Evolutionary conservation across 2,797 vertebrate genomes (phyloP).

Genomic region (Halcyon smyrnensis): DNA sequence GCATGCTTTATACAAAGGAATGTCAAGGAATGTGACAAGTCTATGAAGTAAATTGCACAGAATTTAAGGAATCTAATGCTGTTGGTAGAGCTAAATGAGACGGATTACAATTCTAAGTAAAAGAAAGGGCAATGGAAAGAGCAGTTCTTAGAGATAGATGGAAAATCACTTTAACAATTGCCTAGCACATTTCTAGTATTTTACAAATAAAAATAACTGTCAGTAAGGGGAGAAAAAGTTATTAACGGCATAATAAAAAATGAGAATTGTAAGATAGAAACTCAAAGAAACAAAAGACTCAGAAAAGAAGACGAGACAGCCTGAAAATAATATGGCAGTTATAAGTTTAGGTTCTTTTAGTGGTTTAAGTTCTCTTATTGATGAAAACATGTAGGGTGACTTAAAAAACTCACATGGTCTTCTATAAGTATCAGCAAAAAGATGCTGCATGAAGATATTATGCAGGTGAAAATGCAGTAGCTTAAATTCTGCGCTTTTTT

Average conservation of each 20-base stretch:
- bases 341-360: not conserved
- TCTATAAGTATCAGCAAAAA: not conserved
- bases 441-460: not conserved
- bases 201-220: not conserved
- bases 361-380: not conserved
- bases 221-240: not conserved
- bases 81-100: not conserved
- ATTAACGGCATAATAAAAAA: not conserved
- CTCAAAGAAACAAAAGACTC: not conserved
- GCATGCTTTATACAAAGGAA: conserved; percentile 43
- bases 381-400: not conserved
- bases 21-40: conserved; percentile 38
- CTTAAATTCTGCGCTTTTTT: not conserved
- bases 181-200: not conserved
- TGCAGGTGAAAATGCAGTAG: not conserved
- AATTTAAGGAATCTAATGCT: conserved; percentile 6
- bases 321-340: not conserved
- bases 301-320: not conserved
- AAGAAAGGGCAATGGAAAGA: not conserved
- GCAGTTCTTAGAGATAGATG: not conserved
- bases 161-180: not conserved
- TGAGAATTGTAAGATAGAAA: not conserved
- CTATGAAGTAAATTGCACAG: conserved; percentile 17
- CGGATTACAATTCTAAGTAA: not conserved
- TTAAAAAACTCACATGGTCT: not conserved